Percentiles rank a stretch among this genome's conserved stretches.
These are phyloP conservation scores for Suncus etruscus DNA, from an alignment of 2,113 vertebrate genomes.

Conservation along the genomic window DNA sequence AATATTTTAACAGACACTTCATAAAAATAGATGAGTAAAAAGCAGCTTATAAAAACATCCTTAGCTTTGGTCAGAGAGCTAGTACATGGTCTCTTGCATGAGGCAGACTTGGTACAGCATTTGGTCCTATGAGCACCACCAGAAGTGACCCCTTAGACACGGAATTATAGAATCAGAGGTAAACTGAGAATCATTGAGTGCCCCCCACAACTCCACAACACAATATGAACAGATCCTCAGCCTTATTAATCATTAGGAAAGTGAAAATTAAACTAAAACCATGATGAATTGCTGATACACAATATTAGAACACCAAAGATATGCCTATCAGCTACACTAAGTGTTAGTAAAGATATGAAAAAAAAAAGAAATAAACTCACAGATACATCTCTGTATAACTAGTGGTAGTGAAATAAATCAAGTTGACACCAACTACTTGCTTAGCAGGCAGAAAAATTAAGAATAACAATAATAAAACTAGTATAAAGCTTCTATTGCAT, in stretches of 20 bases:
- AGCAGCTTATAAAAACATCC: neutral
- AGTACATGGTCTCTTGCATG: no score
- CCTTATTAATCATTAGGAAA: neutral
- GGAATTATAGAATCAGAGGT: no score
- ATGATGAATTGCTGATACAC: neutral
- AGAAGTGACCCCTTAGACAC: no score
- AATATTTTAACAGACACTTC: slow-evolving; percentile 23
- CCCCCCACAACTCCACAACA: no score
- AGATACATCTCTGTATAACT: neutral
- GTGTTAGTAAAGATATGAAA: neutral
- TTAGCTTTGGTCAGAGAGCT: neutral
- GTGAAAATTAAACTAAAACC: slow-evolving; percentile 27
- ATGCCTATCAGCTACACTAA: neutral
- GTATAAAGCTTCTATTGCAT: neutral
- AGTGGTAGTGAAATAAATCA: neutral
- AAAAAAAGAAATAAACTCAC: neutral
- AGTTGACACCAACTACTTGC: neutral
- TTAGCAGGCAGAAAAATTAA: neutral
- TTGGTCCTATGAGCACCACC: no score
- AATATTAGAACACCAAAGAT: neutral
- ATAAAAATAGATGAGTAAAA: neutral
- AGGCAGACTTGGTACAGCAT: no score
- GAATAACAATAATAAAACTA: neutral
- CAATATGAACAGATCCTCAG: neutral
- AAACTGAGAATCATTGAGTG: no score